Base-by-base conservation (phyloP, 2,797 vertebrate genomes). In the Pseudocheirus occidentalis region DNA sequence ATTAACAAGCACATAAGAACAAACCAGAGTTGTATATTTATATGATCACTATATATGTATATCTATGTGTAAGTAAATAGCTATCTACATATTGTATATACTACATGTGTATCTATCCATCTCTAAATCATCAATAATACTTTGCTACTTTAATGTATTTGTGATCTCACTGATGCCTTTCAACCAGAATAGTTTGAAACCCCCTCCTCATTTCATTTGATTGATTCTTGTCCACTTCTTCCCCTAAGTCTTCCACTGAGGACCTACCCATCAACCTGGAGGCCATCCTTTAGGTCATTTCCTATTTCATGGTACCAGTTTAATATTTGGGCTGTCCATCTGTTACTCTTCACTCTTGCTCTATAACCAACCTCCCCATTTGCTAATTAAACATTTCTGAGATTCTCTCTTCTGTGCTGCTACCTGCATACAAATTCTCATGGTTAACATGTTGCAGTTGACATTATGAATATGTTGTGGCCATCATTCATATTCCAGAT, bases 1-100 rank as follows among this genome's bases (percentile, higher is more conserved):
- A 94, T 27, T 27, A 94, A 73, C 55, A 95, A 95, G 93, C 81
- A 53, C 73, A 90, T 89, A 27, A 90, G 34, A 31, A 90, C 62
- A 91, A 89, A 91, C 55, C 81, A 62, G 55, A 62, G 56, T 59
- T 90, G 66, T 95, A 91, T 91, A 40, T 91, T 3, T 57, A 34
- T 90, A 40, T 95, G 52, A 0, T 40, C 50, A n/a, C 55, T 91
- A 93, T 95, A 95, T 12, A 62, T 55, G 9, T 46, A 46, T 46
- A 54, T 54, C 53, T 54, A 54, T 54, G 11, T 11, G 53, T 54
- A 54, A 54, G 11, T 54, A 54, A 0, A 54, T 54, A 54, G 53
- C 53, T 11, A 54, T 54, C 53, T 54, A 54, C 9, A 54, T 54
- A 54, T 54, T 54, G 9, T 54, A 54, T 54, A 54, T 54, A 54